Evolutionary conservation across 2,113 vertebrate species (phyloP).

Genomic region (Syrrhaptes paradoxus): DNA sequence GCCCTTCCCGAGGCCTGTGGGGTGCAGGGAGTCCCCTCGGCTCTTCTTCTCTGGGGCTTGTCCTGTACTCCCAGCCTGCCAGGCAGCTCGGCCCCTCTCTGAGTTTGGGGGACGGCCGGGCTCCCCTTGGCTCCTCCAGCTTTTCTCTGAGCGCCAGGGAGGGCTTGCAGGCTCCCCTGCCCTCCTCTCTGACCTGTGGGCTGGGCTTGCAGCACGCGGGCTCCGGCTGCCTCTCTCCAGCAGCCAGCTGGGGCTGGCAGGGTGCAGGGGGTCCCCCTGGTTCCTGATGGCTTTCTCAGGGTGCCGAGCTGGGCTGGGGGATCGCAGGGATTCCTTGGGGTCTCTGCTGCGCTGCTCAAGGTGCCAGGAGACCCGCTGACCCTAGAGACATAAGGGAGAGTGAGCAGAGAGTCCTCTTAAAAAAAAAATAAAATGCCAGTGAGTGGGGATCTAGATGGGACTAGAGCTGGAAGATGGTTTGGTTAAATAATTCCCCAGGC

Average conservation of each 20-base stretch:
- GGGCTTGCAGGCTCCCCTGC: background rate
- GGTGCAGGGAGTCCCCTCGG: background rate
- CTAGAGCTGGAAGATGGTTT: background rate
- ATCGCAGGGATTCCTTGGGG: background rate
- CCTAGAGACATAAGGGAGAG: slow-evolving; percentile 20
- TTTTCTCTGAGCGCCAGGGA: background rate
- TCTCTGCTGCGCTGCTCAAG: background rate
- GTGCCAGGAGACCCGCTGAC: slow-evolving; percentile 41
- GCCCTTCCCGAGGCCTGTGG: background rate
- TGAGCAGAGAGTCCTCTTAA: background rate
- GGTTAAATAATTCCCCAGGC: background rate
- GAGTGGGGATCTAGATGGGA: background rate
- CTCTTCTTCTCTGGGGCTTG: background rate
- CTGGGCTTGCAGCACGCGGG: background rate
- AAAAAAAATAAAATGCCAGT: background rate
- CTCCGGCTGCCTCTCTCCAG: slow-evolving; percentile 6
- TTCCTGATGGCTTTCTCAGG: background rate
- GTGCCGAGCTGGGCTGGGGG: slow-evolving; percentile 33
- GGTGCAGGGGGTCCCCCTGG: background rate
- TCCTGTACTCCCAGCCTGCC: background rate
- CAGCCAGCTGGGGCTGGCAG: background rate
- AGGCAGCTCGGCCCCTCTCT: background rate
- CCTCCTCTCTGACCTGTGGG: background rate
- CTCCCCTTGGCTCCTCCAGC: slow-evolving; percentile 24
- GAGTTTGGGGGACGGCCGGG: rapidly evolving